phyloP scores from a whole-genome alignment of 2,888 invertebrate genomes.

The Pristionchus exspectatus region DNA sequence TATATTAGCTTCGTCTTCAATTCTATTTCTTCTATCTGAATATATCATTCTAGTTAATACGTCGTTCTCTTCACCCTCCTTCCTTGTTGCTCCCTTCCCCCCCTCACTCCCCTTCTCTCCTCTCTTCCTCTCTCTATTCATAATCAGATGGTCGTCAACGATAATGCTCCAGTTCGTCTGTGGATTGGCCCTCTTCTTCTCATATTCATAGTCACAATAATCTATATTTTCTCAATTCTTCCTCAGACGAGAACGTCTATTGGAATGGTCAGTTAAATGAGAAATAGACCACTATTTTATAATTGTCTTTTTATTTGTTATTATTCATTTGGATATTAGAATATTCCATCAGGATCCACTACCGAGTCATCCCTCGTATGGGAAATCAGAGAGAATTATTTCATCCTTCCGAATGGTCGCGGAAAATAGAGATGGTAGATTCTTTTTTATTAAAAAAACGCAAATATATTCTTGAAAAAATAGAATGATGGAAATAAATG shows the following conservation, averaged over 20 bases:
- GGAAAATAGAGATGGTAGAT: neutral
- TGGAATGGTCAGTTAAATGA: neutral
- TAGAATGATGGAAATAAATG: neutral
- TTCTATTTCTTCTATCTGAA: neutral
- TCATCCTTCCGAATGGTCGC: neutral
- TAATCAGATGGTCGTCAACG: conserved; percentile 57
- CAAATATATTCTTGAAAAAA: too few species aligned
- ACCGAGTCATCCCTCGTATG: conserved; percentile 19
- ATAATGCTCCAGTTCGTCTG: conserved; percentile 59
- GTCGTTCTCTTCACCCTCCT: conserved; percentile 54
- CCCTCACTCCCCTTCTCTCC: conserved; percentile 14
- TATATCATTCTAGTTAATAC: neutral
- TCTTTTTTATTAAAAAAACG: too few species aligned
- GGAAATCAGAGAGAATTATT: neutral
- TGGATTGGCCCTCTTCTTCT: conserved; percentile 70
- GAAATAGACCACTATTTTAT: too few species aligned
- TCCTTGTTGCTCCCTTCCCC: conserved; percentile 1
- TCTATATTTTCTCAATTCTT: conserved; percentile 68
- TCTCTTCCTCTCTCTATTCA: conserved; percentile 53
- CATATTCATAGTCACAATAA: conserved; percentile 66
- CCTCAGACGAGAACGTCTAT: conserved; percentile 60
- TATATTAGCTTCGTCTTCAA: conserved; percentile 42
- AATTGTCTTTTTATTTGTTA: neutral
- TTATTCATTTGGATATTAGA: neutral
- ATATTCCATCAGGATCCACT: neutral